Evolutionary conservation across 2,113 vertebrate species (phyloP).

Genomic region (Engraulis encrasicolus): DNA sequence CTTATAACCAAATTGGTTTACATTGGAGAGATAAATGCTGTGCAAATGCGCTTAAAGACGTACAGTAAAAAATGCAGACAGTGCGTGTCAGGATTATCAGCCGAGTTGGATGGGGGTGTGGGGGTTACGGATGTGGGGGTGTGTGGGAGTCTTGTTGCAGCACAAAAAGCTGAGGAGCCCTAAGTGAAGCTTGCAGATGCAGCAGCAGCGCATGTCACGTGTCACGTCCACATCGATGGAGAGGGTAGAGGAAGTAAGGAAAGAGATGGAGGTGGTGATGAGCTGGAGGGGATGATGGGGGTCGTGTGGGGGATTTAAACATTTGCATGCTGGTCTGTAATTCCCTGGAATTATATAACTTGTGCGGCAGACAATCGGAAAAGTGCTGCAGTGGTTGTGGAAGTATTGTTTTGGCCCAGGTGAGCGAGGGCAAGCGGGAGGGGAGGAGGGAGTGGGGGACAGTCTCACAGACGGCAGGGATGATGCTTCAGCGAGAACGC

Average conservation of each 20-base stretch:
- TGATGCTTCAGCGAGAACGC: conserved; percentile 18
- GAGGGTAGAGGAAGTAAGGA: no score
- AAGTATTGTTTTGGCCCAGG: conserved; percentile 76
- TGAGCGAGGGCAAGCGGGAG: conserved; percentile 62
- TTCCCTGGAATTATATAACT: conserved; percentile 77
- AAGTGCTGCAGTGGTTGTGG: conserved; percentile 64
- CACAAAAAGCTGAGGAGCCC: conserved; percentile 72
- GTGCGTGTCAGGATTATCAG: conserved; percentile 81
- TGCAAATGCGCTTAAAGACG: conserved; percentile 82
- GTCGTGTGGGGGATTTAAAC: conserved; percentile 69
- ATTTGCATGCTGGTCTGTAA: conserved; percentile 76
- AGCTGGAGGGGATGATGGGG: neutral
- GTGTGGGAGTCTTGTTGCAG: conserved; percentile 68
- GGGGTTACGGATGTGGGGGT: conserved; percentile 35
- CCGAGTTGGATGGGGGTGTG: conserved; percentile 63
- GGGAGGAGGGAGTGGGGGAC: conserved; percentile 31
- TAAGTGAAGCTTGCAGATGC: conserved; percentile 72
- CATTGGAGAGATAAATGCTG: conserved; percentile 80
- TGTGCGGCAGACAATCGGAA: conserved; percentile 69
- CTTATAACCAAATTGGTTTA: conserved; percentile 83
- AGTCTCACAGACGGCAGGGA: neutral
- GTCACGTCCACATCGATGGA: conserved; percentile 75
- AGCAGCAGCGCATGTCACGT: conserved; percentile 76
- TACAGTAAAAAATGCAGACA: conserved; percentile 81
- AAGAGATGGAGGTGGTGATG: neutral